Evolutionary conservation across 1,140 invertebrate species (phyloP).

Genomic region (Microplitis mediator): DNA sequence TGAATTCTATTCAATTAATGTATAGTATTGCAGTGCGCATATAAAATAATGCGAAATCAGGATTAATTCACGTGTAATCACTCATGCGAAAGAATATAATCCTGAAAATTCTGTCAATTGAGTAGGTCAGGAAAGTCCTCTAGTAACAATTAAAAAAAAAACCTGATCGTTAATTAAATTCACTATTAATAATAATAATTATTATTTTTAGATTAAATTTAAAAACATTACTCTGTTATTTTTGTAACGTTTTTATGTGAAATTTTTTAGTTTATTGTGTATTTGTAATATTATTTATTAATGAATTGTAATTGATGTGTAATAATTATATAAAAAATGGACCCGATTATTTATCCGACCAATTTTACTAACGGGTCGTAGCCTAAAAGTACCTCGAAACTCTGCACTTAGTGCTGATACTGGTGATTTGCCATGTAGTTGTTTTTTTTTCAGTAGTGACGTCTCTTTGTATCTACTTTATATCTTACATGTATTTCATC

Average conservation of each 20-base stretch:
- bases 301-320: not conserved
- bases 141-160: no score
- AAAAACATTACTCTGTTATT: slow-evolving; percentile 19
- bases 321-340: not conserved
- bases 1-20: no score
- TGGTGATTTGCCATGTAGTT: slow-evolving; percentile 38
- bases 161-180: no score
- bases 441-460: slow-evolving; percentile 56
- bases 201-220: not conserved
- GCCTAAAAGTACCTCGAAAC: slow-evolving; percentile 19
- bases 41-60: no score
- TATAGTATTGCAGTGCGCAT: no score
- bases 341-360: not conserved
- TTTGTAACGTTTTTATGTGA: not conserved
- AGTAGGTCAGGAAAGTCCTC: no score
- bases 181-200: no score
- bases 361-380: not conserved
- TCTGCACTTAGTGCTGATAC: not conserved
- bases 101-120: no score
- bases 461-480: slow-evolving; percentile 59
- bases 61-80: no score
- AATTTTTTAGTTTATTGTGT: slow-evolving; percentile 1
- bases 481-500: slow-evolving; percentile 60
- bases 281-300: not conserved
- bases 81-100: no score